A percentile compares a stretch with the other conserved stretches of the same genome.
Conservation (phyloP, 1,140 invertebrate genomes). For the Bicyclus anynana region DNA sequence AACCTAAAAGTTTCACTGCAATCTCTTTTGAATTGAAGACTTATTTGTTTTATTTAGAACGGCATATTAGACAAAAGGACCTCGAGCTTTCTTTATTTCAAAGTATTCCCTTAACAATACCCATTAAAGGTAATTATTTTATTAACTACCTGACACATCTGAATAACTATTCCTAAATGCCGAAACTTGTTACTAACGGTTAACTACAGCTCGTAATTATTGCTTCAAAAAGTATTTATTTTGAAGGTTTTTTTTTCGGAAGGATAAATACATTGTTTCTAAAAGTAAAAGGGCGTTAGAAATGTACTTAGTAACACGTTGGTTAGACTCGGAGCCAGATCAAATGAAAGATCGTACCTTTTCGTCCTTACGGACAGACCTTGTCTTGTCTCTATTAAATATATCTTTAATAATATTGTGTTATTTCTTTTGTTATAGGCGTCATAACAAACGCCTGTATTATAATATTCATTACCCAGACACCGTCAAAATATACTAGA, state of each 20-base stretch:
- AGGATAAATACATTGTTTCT: no score
- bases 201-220: not conserved
- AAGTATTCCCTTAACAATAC: not conserved
- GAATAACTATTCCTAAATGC: not conserved
- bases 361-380: not conserved
- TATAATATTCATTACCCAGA: no score
- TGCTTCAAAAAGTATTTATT: no score
- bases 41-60: not conserved
- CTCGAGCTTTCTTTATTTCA: not conserved
- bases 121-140: not conserved
- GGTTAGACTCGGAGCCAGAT: slow-evolving; percentile 30
- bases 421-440: no score
- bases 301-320: slow-evolving; percentile 13
- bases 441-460: no score
- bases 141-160: not conserved
- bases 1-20: no score
- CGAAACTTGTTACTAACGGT: not conserved
- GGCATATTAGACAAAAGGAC: not conserved
- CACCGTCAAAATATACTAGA: no score
- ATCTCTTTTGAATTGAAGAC: no score
- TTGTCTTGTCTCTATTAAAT: not conserved
- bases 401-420: no score
- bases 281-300: no score
- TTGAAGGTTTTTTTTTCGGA: no score
- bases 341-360: not conserved